A percentile compares a stretch with the other conserved stretches of the same genome.
These are phyloP conservation scores for Leptodactylus fallax DNA, from an alignment of 2,797 vertebrate species.

Conservation along the genomic window DNA sequence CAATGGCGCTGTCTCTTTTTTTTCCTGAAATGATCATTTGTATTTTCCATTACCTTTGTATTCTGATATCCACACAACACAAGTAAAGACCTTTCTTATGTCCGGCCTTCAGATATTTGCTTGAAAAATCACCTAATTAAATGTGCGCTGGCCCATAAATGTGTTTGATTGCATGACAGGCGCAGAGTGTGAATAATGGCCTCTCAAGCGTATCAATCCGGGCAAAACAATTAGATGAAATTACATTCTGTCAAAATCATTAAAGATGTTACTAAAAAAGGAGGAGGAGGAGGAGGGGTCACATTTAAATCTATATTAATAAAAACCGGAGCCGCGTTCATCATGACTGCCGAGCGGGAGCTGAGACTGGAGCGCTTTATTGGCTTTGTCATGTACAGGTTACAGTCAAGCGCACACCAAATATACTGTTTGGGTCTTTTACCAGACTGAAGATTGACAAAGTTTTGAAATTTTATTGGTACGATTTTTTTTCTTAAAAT, in stretches of 20 bases:
- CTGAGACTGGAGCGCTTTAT: no score
- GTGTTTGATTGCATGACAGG: constrained; percentile 13
- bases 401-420: not conserved
- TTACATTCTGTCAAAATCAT: constrained; percentile 50
- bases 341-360: not conserved
- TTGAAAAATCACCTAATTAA: constrained; percentile 40
- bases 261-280: constrained; percentile 7
- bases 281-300: constrained; percentile 23
- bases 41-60: not conserved
- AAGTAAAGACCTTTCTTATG: not conserved
- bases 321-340: not conserved
- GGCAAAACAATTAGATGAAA: constrained; percentile 39
- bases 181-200: constrained; percentile 18
- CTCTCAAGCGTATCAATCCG: constrained; percentile 40
- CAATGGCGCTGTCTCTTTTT: no score
- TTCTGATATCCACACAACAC: not conserved
- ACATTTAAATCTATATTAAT: constrained; percentile 8
- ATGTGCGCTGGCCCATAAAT: not conserved
- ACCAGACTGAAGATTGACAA: not conserved
- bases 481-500: not conserved
- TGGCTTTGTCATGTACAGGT: no score
- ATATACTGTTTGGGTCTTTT: not conserved
- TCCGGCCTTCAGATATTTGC: constrained; percentile 13
- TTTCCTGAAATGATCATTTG: no score
- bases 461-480: not conserved